A percentile compares a stretch with the other conserved stretches of the same genome.
Conservation (phyloP, 2,797 vertebrate species). For the Lacerta viridis region DNA sequence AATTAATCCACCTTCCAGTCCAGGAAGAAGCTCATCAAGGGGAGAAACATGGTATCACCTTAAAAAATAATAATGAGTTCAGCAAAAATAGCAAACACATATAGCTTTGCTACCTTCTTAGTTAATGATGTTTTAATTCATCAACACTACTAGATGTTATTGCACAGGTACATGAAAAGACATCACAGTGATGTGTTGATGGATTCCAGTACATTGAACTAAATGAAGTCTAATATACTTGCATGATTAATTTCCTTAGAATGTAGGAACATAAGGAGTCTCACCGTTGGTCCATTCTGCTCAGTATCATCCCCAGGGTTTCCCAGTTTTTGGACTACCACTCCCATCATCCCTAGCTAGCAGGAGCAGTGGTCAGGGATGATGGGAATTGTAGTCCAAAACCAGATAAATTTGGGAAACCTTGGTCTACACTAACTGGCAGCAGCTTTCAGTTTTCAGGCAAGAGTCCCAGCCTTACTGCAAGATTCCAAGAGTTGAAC, state of each 20-base stretch:
- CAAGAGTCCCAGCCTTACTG: too few relatives aligned
- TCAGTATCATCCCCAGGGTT: too few relatives aligned
- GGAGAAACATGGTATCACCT: background rate
- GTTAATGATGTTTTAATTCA: slow-evolving; percentile 61
- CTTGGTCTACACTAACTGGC: too few relatives aligned
- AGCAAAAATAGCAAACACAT: slow-evolving; percentile 29
- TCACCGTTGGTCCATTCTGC: too few relatives aligned
- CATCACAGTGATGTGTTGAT: slow-evolving; percentile 19
- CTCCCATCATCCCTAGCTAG: too few relatives aligned
- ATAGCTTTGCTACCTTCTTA: slow-evolving; percentile 57
- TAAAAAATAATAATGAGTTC: slow-evolving; percentile 41
- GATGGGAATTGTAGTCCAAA: too few relatives aligned
- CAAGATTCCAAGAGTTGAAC: too few relatives aligned
- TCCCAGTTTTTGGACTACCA: too few relatives aligned
- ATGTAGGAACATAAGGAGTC: too few relatives aligned
- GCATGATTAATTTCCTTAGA: background rate
- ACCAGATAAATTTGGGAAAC: too few relatives aligned
- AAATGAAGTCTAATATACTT: background rate
- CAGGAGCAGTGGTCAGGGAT: too few relatives aligned
- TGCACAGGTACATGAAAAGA: slow-evolving; percentile 37
- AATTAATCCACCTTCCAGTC: slow-evolving; percentile 31
- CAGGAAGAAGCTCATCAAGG: slow-evolving; percentile 30
- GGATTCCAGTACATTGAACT: accelerated
- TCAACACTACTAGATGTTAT: slow-evolving; percentile 50
- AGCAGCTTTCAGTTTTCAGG: too few relatives aligned